Base-by-base conservation (phyloP, 1,140 invertebrate genomes). In the Cepaea nemoralis region DNA sequence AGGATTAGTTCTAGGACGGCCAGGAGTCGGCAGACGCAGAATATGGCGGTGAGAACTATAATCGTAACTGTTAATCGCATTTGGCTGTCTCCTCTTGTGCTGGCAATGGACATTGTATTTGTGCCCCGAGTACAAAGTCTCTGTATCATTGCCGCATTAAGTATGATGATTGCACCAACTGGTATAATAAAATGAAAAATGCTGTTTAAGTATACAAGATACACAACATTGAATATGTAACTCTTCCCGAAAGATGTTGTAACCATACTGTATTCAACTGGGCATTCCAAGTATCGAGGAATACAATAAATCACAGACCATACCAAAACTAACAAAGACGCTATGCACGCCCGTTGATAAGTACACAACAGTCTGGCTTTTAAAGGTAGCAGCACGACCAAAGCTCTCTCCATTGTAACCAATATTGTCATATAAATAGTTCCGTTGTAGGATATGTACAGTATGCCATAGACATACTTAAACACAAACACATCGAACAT, bases 351-450 rank as follows among this genome's bases (percentile, higher is more conserved):
- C 3, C 93, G 86, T 1, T 90, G 90, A 85, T 94, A 93, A 16
- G 94, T 95, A 88, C 94, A 95, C 59, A 94, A 92, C 75, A 96
- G 95, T 75, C 96, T 93, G 0, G 97, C 96, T 82, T 94, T 93
- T 22, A 96, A 93, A 31, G 95, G 95, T 90, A 95, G 93, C 85
- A 94, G 94, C 24, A 95, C 94, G 40, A 94, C 95, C 80, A 95
- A 94, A 92, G 95, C 95, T 69, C 95, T 91, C 91, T 95, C 95
- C 76, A 95, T 92, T 16, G 95, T 95, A 86, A 95, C 95, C 37
- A 94, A 94, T 12, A 95, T 94, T 31, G 94, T 95, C 40, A 94
- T 94, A 89, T 94, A 99, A 75, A 98, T 97, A 33, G 96, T 97
- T 33, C 96, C 96, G 91, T 91, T 95, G 85, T 93, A 97, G 27